Base-by-base conservation (phyloP, 2,113 vertebrate genomes). In the Typhlomys cinereus region DNA sequence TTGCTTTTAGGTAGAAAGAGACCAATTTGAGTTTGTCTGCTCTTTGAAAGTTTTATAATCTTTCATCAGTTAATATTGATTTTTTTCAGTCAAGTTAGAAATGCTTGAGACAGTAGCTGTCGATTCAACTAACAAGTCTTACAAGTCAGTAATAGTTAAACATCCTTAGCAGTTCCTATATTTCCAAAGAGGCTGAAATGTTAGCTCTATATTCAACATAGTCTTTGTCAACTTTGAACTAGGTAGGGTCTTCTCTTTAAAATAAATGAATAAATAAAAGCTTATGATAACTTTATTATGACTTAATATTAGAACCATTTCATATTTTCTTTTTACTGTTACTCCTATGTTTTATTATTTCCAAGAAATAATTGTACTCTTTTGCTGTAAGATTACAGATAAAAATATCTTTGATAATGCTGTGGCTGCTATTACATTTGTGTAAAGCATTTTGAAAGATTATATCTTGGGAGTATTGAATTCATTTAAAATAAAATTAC, bases 1-100 rank as follows among this genome's bases (percentile, higher is more conserved):
- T 91, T 88, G 52, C 31, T 78, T 52, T 89, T 66, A 31, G 11
- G 0, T 18, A 62, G 69, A 70, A 36, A 84, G 11, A 52, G 41
- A 62, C 44, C 73, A 69, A 21, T 85, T 92, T 90, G 59, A 89
- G 36, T 62, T 61, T 62, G 62, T 29, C 66, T 88, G 62, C 75
- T 18, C 89, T 89, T 95, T 88, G 66, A 88, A 95, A 95, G 57
- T 57, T 46, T 27, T 66, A 1, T 78, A n/a, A 83, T 93, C 81
- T 95, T 94, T 89, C 54, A 83, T 66, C 85, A 89, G 90, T 82
- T 67, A 94, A 64, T 89, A 92, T 67, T 17, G 91, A 93, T 93
- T 89, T 36, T 88, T 54, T 96, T 95, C 82, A 92, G 78, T 69
- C 14, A 82, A 10, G 81, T 73, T 88, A 70, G 44, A 95, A 95